Conservation (phyloP, 2,888 invertebrate species). For the Biston betularia region DNA sequence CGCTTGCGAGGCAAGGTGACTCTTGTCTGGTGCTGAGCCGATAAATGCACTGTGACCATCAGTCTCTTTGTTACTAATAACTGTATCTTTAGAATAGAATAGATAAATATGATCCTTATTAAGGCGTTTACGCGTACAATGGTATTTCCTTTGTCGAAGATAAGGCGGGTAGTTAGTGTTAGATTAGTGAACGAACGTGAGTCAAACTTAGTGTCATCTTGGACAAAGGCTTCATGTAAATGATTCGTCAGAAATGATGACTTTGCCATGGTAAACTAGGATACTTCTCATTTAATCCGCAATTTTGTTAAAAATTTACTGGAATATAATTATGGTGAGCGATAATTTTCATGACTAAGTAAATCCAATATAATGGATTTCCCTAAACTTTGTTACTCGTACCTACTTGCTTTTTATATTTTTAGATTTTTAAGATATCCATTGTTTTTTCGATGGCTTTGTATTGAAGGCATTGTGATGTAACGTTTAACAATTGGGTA, state of each 20-base stretch:
- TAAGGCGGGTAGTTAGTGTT: neutral
- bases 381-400: no score
- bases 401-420: no score
- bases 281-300: neutral
- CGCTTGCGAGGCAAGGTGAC: no score
- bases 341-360: neutral
- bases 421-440: neutral
- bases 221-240: conserved; percentile 14
- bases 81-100: neutral
- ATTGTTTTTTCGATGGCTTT: neutral
- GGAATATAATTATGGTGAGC: neutral
- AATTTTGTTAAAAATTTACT: neutral
- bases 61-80: neutral
- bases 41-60: neutral
- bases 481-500: neutral
- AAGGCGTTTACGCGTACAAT: neutral
- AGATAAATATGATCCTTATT: neutral
- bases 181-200: neutral
- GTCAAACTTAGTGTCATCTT: conserved; percentile 12
- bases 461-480: neutral
- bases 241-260: conserved; percentile 5
- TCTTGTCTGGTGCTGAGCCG: no score
- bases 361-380: neutral
- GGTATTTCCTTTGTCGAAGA: conserved; percentile 26
- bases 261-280: neutral